Evolutionary conservation across 2,113 vertebrate species (phyloP).

Genomic region (Terrapene triunguis): DNA sequence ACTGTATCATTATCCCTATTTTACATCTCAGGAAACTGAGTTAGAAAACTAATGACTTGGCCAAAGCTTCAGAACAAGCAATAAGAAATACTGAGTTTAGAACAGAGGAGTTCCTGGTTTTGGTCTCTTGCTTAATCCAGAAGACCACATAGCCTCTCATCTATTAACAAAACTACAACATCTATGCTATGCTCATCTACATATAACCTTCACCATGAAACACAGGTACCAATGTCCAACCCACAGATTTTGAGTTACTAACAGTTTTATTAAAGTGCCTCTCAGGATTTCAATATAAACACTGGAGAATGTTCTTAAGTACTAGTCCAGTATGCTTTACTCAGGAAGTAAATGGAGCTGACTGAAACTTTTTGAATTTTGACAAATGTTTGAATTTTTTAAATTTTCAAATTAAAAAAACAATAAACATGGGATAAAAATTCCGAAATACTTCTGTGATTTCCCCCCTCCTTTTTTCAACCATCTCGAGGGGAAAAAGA

Average conservation of each 20-base stretch:
- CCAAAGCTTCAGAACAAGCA: neutral
- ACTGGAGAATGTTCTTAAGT: neutral
- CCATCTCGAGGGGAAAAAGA: neutral
- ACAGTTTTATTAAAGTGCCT: neutral
- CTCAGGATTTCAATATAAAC: neutral
- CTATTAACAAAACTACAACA: conserved; percentile 22
- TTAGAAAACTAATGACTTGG: neutral
- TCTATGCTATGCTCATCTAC: conserved; percentile 23
- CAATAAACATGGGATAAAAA: neutral
- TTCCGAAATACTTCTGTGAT: neutral
- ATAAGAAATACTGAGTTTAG: neutral
- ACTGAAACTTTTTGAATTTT: neutral
- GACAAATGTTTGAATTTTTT: neutral
- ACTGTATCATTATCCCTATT: neutral
- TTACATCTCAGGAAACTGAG: neutral
- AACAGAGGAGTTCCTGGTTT: neutral
- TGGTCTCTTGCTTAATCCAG: neutral
- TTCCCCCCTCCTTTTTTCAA: neutral
- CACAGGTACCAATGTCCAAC: conserved; percentile 40
- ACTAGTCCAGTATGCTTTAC: neutral
- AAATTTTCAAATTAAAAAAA: neutral
- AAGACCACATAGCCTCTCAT: neutral
- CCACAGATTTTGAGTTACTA: neutral
- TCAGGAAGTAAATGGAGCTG: neutral
- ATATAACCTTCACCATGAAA: neutral